A percentile compares a stretch with the other conserved stretches of the same genome.
phyloP scores from a whole-genome alignment of 2,113 vertebrate genomes.

The Aix galericulata region DNA sequence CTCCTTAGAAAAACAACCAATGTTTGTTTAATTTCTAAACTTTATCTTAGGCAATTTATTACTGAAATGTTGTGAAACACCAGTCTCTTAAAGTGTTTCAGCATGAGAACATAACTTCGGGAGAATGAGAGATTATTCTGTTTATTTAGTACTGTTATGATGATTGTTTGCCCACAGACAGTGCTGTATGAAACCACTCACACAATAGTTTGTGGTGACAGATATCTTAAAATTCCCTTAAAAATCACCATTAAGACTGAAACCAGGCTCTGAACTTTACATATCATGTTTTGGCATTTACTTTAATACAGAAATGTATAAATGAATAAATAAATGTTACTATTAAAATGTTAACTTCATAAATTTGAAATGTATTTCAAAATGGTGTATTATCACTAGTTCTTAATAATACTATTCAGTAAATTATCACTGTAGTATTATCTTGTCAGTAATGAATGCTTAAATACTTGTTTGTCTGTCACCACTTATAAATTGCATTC shows the following conservation, averaged over 20 bases:
- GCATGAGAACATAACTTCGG: not conserved
- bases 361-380: not conserved
- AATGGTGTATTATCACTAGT: not conserved
- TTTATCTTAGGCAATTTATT: not conserved
- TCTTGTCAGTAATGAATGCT: not conserved
- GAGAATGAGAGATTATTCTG: not conserved
- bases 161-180: not conserved
- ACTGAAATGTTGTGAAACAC: not conserved
- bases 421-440: not conserved
- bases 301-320: not conserved
- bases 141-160: not conserved
- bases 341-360: not conserved
- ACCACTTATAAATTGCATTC: not conserved
- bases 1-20: not conserved
- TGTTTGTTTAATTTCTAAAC: not conserved
- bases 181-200: not conserved
- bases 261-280: not conserved
- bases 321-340: not conserved
- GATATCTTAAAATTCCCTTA: not conserved
- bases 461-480: not conserved
- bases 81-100: not conserved
- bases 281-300: not conserved
- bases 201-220: not conserved
- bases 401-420: not conserved
- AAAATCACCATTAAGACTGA: not conserved